A percentile compares a stretch with the other conserved stretches of the same genome.
phyloP scores from a whole-genome alignment of 2,113 vertebrate genomes.

The Semicossyphus pulcher region DNA sequence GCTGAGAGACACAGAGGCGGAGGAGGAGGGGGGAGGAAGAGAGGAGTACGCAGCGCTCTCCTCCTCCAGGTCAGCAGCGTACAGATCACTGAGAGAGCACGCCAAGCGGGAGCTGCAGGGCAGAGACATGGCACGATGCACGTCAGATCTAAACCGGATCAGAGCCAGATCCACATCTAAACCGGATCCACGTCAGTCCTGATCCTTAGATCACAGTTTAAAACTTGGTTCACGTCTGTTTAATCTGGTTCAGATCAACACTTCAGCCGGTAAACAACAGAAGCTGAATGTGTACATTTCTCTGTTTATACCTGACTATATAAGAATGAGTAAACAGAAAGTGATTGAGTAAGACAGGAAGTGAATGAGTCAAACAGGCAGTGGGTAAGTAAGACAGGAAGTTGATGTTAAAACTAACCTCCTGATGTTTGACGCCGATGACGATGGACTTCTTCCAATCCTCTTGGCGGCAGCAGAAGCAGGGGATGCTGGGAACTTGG shows the following conservation, averaged over 20 bases:
- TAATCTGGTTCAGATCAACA: no score
- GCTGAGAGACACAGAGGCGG: slow-evolving; percentile 33
- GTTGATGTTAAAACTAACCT: slow-evolving; percentile 80
- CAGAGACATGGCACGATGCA: neutral
- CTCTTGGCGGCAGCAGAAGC: slow-evolving; percentile 86
- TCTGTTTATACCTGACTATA: no score
- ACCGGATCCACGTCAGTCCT: no score
- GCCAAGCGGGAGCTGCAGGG: slow-evolving; percentile 88
- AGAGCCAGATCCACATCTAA: no score
- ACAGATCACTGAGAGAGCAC: slow-evolving; percentile 94
- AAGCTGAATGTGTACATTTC: no score
- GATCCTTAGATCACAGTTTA: no score
- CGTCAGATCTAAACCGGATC: neutral
- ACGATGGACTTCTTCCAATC: slow-evolving; percentile 81
- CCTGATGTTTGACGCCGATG: slow-evolving; percentile 83
- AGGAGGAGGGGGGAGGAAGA: slow-evolving; percentile 65
- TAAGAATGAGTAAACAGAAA: no score
- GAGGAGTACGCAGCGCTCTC: slow-evolving; percentile 70
- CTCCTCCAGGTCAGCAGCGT: slow-evolving; percentile 81
- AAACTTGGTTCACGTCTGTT: no score
- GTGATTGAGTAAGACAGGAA: no score
- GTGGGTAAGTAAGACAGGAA: neutral
- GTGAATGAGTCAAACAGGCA: no score
- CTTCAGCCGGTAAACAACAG: no score
- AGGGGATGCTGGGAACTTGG: slow-evolving; percentile 84